Conservation (phyloP, 1,140 invertebrate species). For the Medauroidea extradentata region DNA sequence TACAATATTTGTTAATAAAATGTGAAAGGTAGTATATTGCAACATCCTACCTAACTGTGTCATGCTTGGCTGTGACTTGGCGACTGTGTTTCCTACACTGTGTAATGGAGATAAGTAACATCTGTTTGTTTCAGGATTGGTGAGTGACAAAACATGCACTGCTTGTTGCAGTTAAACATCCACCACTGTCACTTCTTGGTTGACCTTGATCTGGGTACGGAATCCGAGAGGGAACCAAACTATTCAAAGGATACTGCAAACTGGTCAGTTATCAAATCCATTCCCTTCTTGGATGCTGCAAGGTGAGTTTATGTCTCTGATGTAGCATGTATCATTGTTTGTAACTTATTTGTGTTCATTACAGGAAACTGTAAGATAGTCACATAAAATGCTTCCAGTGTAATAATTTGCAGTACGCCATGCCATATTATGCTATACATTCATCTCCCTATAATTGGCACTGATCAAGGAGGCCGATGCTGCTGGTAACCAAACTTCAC, state of each 20-base stretch:
- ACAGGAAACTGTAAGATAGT: too few relatives aligned
- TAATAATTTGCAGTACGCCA: neutral
- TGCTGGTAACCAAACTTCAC: neutral
- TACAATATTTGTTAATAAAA: too few relatives aligned
- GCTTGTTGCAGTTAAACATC: conserved; percentile 63
- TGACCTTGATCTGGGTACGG: conserved; percentile 73
- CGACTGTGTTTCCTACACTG: neutral
- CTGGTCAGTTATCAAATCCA: conserved; percentile 70
- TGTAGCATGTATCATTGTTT: too few relatives aligned
- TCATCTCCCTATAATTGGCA: neutral
- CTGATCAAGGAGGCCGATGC: neutral
- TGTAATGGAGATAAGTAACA: neutral
- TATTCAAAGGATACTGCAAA: conserved; percentile 67
- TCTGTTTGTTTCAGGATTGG: too few relatives aligned
- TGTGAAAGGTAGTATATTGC: too few relatives aligned
- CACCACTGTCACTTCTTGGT: conserved; percentile 79
- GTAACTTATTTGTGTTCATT: too few relatives aligned
- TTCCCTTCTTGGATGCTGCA: conserved; percentile 72
- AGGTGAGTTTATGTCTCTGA: too few relatives aligned
- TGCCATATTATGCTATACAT: neutral
- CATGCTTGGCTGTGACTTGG: conserved; percentile 5
- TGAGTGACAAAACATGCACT: conserved; percentile 13
- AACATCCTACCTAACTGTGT: neutral
- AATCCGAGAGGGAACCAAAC: conserved; percentile 69
- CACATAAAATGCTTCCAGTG: too few relatives aligned